Evolutionary conservation across 2,888 invertebrate species (phyloP).

Genomic region (Thelaira solivaga): DNA sequence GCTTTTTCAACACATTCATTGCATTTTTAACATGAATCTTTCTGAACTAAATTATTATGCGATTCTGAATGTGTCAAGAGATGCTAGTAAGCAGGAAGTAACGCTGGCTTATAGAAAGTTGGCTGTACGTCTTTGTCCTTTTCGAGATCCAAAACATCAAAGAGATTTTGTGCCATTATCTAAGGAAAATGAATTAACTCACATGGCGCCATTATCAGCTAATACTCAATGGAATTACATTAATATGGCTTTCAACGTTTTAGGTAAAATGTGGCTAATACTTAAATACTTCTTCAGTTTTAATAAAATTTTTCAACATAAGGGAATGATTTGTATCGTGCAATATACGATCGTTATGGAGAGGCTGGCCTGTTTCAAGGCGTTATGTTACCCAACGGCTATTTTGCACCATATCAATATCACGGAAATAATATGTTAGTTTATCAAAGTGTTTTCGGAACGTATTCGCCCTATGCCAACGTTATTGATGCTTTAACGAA

Average conservation of each 20-base stretch:
- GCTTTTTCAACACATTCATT: too few relatives aligned
- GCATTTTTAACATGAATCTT: constrained; percentile 66
- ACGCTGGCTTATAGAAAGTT: constrained; percentile 82
- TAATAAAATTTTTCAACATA: constrained; percentile 40
- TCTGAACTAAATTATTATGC: constrained; percentile 85
- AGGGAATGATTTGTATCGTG: constrained; percentile 78
- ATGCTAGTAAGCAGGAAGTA: constrained; percentile 83
- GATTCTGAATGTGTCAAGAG: constrained; percentile 83
- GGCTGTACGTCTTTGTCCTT: constrained; percentile 78
- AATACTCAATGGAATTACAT: constrained; percentile 76
- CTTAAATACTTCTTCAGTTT: background rate
- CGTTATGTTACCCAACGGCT: constrained; percentile 83
- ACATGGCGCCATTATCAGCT: constrained; percentile 68
- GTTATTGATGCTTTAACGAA: constrained; percentile 81
- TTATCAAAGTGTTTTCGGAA: constrained; percentile 89
- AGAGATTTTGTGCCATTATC: constrained; percentile 79
- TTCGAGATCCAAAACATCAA: constrained; percentile 75
- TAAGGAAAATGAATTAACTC: constrained; percentile 68
- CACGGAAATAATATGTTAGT: constrained; percentile 88
- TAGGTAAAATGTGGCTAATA: constrained; percentile 75
- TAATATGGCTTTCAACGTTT: constrained; percentile 88
- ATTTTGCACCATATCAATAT: constrained; percentile 86
- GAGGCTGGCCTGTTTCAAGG: constrained; percentile 91
- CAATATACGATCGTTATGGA: constrained; percentile 93
- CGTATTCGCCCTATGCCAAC: constrained; percentile 88